These are phyloP conservation scores for Drosophila paramelanica DNA, from an alignment of 2,888 invertebrate species.

Conservation along the genomic window DNA sequence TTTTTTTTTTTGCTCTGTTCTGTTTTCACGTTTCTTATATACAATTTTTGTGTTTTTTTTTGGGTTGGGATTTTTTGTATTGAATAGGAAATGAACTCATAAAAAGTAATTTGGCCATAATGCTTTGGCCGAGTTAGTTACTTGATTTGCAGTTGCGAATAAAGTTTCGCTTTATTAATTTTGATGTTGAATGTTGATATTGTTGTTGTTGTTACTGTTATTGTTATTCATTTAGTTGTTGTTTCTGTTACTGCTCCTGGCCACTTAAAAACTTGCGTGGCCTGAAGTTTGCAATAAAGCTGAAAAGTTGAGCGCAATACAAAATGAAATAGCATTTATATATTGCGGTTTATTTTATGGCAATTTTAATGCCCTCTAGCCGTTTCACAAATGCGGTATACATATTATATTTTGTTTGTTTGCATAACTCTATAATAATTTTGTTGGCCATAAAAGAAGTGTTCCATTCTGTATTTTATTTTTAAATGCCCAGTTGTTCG, in stretches of 20 bases:
- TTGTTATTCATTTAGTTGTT: constrained; percentile 5
- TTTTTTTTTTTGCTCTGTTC: not conserved
- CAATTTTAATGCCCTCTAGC: constrained; percentile 13
- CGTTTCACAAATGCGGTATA: not conserved
- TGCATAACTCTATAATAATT: not conserved
- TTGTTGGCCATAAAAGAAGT: not conserved
- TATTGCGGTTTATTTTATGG: constrained; percentile 21
- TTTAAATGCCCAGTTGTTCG: not conserved
- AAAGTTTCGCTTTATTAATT: constrained; percentile 80
- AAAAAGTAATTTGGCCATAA: constrained; percentile 80
- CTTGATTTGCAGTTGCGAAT: constrained; percentile 80
- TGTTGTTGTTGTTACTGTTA: constrained; percentile 18
- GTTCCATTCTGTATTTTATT: not conserved
- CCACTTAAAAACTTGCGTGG: constrained; percentile 68
- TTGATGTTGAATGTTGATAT: constrained; percentile 60
- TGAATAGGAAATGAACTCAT: constrained; percentile 78
- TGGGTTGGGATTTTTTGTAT: constrained; percentile 36
- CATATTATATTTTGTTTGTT: too few species aligned
- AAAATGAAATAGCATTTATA: constrained; percentile 34
- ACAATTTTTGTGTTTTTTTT: constrained; percentile 20
- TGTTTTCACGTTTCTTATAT: constrained; percentile 10
- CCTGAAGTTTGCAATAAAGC: constrained; percentile 47
- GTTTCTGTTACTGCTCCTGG: constrained; percentile 17
- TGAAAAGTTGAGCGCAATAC: constrained; percentile 39
- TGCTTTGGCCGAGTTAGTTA: constrained; percentile 78